A percentile compares a stretch with the other conserved stretches of the same genome.
These are phyloP conservation scores for Egretta garzetta DNA, from an alignment of 2,113 vertebrate species.

Conservation along the genomic window DNA sequence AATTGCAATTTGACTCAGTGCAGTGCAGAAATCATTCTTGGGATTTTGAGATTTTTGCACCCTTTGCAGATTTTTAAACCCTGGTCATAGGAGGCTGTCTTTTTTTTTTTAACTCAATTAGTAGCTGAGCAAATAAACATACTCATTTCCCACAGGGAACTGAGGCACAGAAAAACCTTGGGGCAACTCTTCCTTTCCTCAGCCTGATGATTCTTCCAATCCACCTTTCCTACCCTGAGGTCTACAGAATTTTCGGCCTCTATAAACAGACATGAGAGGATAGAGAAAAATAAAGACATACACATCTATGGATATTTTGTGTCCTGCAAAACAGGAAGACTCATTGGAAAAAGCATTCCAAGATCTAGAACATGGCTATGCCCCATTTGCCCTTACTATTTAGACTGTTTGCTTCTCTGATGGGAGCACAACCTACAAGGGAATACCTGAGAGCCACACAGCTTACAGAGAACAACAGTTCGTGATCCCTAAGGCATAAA, in stretches of 20 bases:
- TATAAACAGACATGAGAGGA: background rate
- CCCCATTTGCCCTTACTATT: background rate
- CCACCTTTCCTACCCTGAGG: background rate
- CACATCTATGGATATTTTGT: fast-evolving
- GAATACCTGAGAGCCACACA: background rate
- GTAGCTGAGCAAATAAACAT: background rate
- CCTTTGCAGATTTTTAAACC: background rate
- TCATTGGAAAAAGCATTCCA: background rate
- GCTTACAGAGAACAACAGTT: background rate
- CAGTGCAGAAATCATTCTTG: background rate
- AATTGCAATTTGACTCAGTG: background rate
- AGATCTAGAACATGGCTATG: background rate
- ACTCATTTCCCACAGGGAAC: background rate
- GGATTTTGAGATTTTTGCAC: background rate
- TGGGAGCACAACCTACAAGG: background rate
- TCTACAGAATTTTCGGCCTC: background rate
- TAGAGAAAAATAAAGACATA: background rate
- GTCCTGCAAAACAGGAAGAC: background rate
- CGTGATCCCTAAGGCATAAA: background rate
- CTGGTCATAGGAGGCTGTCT: background rate
- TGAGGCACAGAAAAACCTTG: background rate
- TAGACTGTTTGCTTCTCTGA: background rate
- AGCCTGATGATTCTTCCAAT: background rate
- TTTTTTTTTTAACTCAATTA: background rate
- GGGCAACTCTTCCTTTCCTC: background rate